Conservation (phyloP, 2,797 vertebrate genomes). For the Micrastur ruficollis region DNA sequence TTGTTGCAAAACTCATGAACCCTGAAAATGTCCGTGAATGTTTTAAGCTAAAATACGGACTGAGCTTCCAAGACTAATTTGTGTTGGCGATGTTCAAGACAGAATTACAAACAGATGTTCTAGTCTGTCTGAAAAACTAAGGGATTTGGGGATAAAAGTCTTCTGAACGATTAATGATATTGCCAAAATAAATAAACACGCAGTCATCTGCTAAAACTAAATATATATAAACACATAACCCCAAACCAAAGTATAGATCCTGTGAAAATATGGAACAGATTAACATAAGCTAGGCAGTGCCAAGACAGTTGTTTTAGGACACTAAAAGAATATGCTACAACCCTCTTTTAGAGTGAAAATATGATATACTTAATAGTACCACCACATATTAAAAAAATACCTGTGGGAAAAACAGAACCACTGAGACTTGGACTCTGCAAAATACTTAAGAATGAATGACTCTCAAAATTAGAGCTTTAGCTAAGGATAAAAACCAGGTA, state of each 20-base stretch:
- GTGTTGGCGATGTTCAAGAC: neutral
- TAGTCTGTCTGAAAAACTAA: neutral
- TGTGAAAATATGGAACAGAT: conserved; percentile 15
- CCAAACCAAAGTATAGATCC: neutral
- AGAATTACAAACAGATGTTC: conserved; percentile 36
- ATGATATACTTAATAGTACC: neutral
- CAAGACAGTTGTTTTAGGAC: conserved; percentile 16
- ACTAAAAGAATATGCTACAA: neutral
- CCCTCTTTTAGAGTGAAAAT: neutral
- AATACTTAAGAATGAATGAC: neutral
- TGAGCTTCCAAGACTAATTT: neutral
- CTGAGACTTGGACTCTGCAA: neutral
- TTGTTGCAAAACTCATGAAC: neutral
- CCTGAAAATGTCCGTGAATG: neutral
- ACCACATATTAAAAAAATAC: neutral
- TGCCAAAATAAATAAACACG: conserved; percentile 34
- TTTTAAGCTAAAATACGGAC: neutral
- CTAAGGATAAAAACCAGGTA: neutral
- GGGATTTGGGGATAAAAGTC: neutral
- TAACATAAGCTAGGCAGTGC: neutral
- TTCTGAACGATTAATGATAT: neutral
- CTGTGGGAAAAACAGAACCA: neutral
- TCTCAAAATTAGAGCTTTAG: neutral
- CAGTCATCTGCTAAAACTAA: neutral
- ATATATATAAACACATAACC: conserved; percentile 18